A percentile compares a stretch with the other conserved stretches of the same genome.
phyloP scores from a whole-genome alignment of 2,113 vertebrate genomes.

The Pachycephala philippinensis region DNA sequence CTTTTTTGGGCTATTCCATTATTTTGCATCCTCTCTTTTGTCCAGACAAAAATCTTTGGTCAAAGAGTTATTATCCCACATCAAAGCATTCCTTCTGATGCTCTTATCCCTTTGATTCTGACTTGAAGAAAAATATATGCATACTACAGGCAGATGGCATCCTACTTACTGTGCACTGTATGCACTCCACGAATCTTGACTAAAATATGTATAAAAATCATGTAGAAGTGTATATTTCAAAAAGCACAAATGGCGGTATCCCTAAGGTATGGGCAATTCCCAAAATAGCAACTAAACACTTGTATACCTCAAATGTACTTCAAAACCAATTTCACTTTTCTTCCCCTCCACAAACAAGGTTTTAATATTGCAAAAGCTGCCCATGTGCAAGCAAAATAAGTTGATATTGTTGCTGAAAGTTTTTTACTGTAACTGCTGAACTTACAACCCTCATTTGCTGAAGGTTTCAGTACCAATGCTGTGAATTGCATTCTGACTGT shows the following conservation, averaged over 20 bases:
- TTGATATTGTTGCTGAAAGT: not conserved
- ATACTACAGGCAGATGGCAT: conserved; percentile 1
- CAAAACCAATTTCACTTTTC: not conserved
- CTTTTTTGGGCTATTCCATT: not conserved
- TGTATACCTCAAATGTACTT: not conserved
- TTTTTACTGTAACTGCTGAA: not conserved
- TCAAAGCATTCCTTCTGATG: conserved; percentile 33
- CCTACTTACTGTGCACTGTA: not conserved
- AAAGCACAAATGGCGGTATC: not conserved
- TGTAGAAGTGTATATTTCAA: not conserved
- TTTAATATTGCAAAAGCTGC: not conserved
- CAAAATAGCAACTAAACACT: not conserved
- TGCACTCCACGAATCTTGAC: not conserved
- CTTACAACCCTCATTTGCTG: not conserved
- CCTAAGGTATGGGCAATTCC: not conserved
- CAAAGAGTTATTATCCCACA: not conserved
- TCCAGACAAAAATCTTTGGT: not conserved
- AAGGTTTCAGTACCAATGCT: not conserved
- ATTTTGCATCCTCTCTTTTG: not conserved
- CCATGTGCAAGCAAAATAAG: not conserved
- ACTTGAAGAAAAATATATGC: not conserved
- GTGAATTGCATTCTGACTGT: not conserved
- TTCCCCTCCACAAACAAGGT: too few species aligned
- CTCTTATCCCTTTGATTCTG: not conserved
- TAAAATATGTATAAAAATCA: not conserved